Base-by-base conservation (phyloP, 2,113 vertebrate genomes). In the Oplegnathus fasciatus region DNA sequence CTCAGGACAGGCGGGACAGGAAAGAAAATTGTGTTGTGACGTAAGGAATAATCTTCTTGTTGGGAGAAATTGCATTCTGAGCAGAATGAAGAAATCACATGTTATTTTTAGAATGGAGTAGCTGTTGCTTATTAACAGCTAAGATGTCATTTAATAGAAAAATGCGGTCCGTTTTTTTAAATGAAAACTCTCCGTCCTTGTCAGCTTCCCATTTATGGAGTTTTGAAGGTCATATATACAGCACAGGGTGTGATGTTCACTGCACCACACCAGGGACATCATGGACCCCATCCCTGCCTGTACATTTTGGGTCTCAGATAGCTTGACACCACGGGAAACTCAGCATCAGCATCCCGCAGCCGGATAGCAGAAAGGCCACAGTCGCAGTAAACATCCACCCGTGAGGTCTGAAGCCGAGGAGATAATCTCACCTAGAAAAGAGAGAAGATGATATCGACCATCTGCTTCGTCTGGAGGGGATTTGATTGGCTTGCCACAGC, bases 381-480 rank as follows among this genome's bases (percentile, higher is more conserved):
- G 20, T 48, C 3, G 4, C 55, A 70, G 75, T 54, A 73, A 87
- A 78, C 73, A 74, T 69, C 55, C 55, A 80, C 42, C 54, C 9
- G 9, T 78, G 30, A 54, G 66, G 62, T 84, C 81, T 80, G 82
- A 88, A 68, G 85, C 69, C n/a, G 9, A 58, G 62, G 58, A 88
- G 71, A 91, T 93, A 93, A 95, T 94, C 86, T 86, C 86, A 83
- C 87, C 78, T 86, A 78, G 78, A 91, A 93, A 92, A 92, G 72
- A 75, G 82, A 88, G 81, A 85, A 81, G 86, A 90, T 92, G 90
- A 94, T 92, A 89, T 88, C n/a, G 55, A 89, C 93, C 93, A 95
- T 94, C 93, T 94, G 94, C 84, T 93, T 87, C 37, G 17, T 89
- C 80, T 74, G 55, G 52, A 60, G 78, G 74, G 88, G 89, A 90